Conservation (phyloP, 2,113 vertebrate genomes). For the Zosterops borbonicus region DNA sequence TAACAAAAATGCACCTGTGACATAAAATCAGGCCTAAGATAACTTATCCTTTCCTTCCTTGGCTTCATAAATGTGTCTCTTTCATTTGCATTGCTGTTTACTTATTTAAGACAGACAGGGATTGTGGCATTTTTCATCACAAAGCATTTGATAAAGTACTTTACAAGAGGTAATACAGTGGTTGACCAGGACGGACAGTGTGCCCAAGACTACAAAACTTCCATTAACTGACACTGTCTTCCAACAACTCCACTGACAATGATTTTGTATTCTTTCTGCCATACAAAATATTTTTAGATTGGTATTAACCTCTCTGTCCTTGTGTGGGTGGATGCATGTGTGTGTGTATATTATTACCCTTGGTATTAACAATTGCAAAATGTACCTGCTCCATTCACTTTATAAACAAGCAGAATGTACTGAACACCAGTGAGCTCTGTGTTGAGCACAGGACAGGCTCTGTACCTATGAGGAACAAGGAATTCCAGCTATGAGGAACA, state of each 20-base stretch:
- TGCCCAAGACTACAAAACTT: not conserved
- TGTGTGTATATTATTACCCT: slow-evolving; percentile 3
- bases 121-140: not conserved
- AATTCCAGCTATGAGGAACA: not conserved
- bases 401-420: not conserved
- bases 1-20: not conserved
- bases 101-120: not conserved
- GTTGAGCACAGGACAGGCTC: not conserved
- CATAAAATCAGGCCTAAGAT: not conserved
- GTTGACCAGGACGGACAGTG: not conserved
- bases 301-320: not conserved
- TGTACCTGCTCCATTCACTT: not conserved
- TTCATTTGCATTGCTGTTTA: not conserved
- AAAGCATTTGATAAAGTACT: not conserved
- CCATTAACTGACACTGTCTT: not conserved
- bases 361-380: not conserved
- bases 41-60: not conserved
- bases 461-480: not conserved
- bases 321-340: not conserved
- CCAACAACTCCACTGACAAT: not conserved
- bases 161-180: not conserved
- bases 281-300: slow-evolving; percentile 27
- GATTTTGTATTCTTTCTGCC: slow-evolving; percentile 8
- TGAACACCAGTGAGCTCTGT: not conserved
- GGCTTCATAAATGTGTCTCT: too few species aligned